These are phyloP conservation scores for Echinometra lucunter DNA, from an alignment of 53 echinoderm and acorn worm species.

Conservation along the genomic window DNA sequence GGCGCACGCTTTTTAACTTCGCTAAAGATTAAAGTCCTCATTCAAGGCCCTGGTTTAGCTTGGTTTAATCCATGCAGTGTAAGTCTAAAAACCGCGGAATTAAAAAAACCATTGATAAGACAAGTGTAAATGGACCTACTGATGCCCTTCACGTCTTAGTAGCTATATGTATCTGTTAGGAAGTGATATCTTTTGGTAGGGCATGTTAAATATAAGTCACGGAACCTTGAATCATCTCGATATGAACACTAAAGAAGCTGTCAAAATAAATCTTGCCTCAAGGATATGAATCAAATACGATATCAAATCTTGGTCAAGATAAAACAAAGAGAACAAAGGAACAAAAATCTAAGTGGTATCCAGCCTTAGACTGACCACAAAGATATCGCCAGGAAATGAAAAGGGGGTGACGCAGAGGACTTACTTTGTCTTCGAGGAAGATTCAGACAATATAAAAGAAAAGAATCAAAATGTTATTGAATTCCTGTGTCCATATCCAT, in stretches of 20 bases:
- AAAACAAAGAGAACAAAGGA: background rate
- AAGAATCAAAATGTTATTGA: background rate
- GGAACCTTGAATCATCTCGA: background rate
- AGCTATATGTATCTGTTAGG: background rate
- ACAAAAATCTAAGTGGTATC: background rate
- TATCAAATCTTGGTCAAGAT: constrained; percentile 11
- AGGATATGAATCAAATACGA: background rate
- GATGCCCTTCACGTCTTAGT: background rate
- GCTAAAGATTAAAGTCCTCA: too few species aligned
- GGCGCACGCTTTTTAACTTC: too few species aligned
- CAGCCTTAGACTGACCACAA: background rate
- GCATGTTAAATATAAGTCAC: background rate
- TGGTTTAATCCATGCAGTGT: too few species aligned
- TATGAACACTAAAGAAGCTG: constrained; percentile 2
- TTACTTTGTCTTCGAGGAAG: constrained; percentile 13
- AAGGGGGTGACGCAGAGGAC: background rate
- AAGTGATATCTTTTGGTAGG: background rate
- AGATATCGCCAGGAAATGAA: background rate
- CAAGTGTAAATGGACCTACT: background rate
- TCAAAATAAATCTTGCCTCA: background rate
- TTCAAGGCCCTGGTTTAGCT: too few species aligned
- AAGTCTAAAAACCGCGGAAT: too few species aligned
- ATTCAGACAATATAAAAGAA: background rate
- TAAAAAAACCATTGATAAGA: too few species aligned
- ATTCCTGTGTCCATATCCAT: background rate